phyloP scores from a whole-genome alignment of 2,888 invertebrate species.

The Drosophila pseudotakahashii region DNA sequence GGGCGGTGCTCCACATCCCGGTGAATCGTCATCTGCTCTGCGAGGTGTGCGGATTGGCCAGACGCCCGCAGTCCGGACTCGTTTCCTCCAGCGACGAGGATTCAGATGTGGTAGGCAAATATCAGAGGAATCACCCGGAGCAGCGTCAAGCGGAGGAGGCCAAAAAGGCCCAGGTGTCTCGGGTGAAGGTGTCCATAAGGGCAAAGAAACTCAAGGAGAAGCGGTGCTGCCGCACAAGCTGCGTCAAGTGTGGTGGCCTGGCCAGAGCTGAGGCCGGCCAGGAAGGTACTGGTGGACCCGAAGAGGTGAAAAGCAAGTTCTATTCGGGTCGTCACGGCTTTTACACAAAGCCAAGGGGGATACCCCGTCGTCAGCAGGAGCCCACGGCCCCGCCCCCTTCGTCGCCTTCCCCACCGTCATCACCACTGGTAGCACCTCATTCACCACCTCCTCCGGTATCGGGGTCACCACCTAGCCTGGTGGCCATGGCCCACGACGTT shows the following conservation, averaged over 20 bases:
- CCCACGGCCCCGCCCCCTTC: neutral
- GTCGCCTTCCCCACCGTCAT: neutral
- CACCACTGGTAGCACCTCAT: constrained; percentile 1
- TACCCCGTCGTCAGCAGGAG: constrained; percentile 1
- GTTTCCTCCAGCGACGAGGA: constrained; percentile 62
- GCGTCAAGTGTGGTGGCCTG: constrained; percentile 25
- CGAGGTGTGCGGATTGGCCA: constrained; percentile 53
- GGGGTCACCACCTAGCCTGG: constrained; percentile 44
- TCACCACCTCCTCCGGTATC: constrained; percentile 19
- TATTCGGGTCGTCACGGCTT: constrained; percentile 41
- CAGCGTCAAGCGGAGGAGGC: constrained; percentile 21
- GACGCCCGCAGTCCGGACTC: constrained; percentile 31
- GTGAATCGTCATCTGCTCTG: constrained; percentile 37
- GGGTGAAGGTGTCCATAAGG: constrained; percentile 40
- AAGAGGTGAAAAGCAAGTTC: neutral
- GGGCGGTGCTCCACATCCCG: constrained; percentile 51
- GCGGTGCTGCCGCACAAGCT: constrained; percentile 8
- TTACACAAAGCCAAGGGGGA: constrained; percentile 39
- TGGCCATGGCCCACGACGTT: constrained; percentile 41
- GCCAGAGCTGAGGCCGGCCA: constrained; percentile 2
- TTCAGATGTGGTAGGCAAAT: neutral
- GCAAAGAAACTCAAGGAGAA: constrained; percentile 38
- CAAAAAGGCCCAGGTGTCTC: neutral
- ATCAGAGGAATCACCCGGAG: constrained; percentile 13
- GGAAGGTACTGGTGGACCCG: neutral